These are phyloP conservation scores for Coronaproctus castanopsis DNA, from an alignment of 2,888 invertebrate genomes.

Conservation along the genomic window DNA sequence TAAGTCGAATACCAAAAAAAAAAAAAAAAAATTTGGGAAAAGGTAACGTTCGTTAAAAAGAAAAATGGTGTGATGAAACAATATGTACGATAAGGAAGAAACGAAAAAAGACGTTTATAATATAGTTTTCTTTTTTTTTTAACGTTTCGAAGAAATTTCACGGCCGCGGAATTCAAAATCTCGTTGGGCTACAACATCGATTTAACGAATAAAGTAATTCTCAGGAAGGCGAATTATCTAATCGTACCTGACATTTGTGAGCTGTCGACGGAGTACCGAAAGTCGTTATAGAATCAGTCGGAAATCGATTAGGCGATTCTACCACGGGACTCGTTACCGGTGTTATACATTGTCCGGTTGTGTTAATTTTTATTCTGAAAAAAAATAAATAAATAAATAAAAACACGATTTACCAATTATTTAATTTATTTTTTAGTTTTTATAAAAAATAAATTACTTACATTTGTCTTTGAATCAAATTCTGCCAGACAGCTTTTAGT, in stretches of 20 bases:
- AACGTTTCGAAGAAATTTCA: no score
- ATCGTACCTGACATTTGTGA: constrained; percentile 9
- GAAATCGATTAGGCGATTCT: constrained; percentile 13
- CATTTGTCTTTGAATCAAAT: constrained; percentile 69
- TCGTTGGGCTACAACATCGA: constrained; percentile 22
- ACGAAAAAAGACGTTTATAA: no score
- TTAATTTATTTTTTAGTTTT: not conserved
- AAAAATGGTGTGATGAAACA: no score
- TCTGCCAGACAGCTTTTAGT: constrained; percentile 77
- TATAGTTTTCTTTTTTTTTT: no score
- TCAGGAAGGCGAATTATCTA: constrained; percentile 19
- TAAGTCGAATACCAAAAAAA: no score
- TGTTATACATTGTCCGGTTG: constrained; percentile 49
- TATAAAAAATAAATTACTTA: constrained; percentile 29
- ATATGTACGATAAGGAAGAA: no score
- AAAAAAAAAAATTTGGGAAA: no score
- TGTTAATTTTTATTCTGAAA: constrained; percentile 61
- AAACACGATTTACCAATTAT: not conserved
- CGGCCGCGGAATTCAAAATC: no score
- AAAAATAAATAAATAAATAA: constrained; percentile 13
- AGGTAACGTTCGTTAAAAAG: no score
- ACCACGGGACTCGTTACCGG: constrained; percentile 58
- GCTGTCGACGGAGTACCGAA: constrained; percentile 6
- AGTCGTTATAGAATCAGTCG: constrained; percentile 1
- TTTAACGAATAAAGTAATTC: constrained; percentile 18